Evolutionary conservation across 1,140 invertebrate species (phyloP), one percentile per base, ranked within the genome.

Genomic region (Drosophila orosa): DNA sequence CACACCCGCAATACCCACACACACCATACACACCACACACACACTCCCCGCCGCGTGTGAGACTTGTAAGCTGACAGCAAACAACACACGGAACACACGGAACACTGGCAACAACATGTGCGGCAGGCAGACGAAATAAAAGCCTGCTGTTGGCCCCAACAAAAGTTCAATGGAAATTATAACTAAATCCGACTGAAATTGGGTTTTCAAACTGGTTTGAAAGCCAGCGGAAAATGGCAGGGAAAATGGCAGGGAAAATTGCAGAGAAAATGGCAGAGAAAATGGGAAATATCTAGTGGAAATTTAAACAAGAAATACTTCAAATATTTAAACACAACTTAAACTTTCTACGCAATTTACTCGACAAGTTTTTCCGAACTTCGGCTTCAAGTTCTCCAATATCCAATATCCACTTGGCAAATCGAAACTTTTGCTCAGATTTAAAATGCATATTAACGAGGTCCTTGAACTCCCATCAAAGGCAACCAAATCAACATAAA

Each of bases 31-130:
- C 44, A 25, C 4, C 0, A 5, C 47, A 31, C 40, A 31, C 24
- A 44, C 12, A 29, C 45, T 22, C 42, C 29, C 35, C 37, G 24
- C 52, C 33, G 24, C 45, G 58, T 55, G 33, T 69, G 37, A 48
- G 40, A 39, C 42, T 39, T 78, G 24, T 60, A 45, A 56, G 50
- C 31, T 48, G 57, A 62, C 68, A 52, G 54, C 48, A 47, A 75
- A 60, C 55, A 59, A 31, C 17, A 37, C 40, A 54, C 33, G 40
- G n/a, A 68, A 47, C 59, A 63, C 76, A 63, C 33, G 40, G n/a
- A 68, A 47, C 59, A 63, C 76, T 60, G 73, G 19, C 67, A 29
- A 33, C 45, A 45, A 73, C 75, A 85, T 75, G 81, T 86, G 82
- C 57, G 50, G 17, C 40, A 44, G 44, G 42, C 48, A 71, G 24